Conservation (phyloP, 2,113 vertebrate genomes). For the Tetrao urogallus region DNA sequence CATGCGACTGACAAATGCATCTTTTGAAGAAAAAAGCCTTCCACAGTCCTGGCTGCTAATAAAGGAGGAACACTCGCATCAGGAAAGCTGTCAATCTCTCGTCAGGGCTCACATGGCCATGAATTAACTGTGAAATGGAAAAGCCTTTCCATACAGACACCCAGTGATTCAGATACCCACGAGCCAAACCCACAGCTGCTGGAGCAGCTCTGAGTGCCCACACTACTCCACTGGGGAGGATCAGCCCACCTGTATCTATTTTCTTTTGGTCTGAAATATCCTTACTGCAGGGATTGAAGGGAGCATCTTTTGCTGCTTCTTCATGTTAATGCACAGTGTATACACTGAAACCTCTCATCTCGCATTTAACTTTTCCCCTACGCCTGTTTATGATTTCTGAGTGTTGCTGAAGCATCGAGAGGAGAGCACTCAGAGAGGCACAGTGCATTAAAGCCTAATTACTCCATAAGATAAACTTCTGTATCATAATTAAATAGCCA, state of each 20-base stretch:
- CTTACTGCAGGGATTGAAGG: neutral
- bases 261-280: neutral
- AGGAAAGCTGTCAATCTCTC: slow-evolving; percentile 20
- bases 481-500: neutral
- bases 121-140: slow-evolving; percentile 18
- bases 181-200: neutral
- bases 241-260: neutral
- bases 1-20: neutral
- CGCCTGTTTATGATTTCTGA: neutral
- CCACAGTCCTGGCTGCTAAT: neutral
- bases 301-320: neutral
- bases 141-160: neutral
- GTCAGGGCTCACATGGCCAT: neutral
- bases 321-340: neutral
- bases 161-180: neutral
- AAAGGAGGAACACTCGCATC: slow-evolving; percentile 12
- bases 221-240: neutral
- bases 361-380: neutral
- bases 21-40: slow-evolving; percentile 8
- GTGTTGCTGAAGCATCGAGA: neutral
- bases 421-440: neutral
- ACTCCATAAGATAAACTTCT: neutral
- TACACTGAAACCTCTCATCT: accelerated
- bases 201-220: neutral
- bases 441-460: neutral